Base-by-base conservation (phyloP, 1,140 invertebrate species). In the Mya arenaria region DNA sequence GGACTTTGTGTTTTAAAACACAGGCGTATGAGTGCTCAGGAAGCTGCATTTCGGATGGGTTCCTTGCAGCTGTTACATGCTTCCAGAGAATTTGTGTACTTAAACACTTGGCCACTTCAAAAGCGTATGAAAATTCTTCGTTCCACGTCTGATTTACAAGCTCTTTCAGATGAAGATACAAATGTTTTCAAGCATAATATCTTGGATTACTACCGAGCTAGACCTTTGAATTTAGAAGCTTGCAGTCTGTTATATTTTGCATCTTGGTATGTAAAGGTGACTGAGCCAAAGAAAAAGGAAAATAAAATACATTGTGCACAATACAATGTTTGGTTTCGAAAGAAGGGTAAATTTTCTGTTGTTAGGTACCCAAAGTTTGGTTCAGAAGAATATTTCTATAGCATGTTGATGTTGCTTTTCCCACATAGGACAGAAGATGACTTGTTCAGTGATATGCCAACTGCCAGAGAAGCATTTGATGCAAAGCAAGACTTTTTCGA, bases 321-420 rank as follows among this genome's bases (percentile, higher is more conserved):
- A 39, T 63, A 44, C 36, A 48, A 65, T 63, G 73, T 65, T 0
- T 77, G 60, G 73, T 65, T 77, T 65, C n/a, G 28, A n/a, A 77
- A 65, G 30, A 65, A 52, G 19, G 28, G 32, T 19, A 65, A 65
- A 52, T 77, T 65, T 48, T 34, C 17, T 55, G 68, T 84, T 23
- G 58, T 86, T 6, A 69, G 75, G 39, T 79, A 66, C 48, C 73
- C 83, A 15, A 80, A 69, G 28, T 81, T 83, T 44, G 58, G 44
- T 44, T 63, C 62, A n/a, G 83, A 86, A 19, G 83, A 86, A 62
- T 82, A 84, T 63, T 86, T 65, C 79, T 86, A 84, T 74, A 63
- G 60, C 28, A 58, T 86, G 25, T n/a, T 86, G 15, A n/a, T 86
- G 23, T 48, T 84, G 5, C 58, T 84, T 28, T 80, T 58, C 10